Percentiles rank a stretch among this genome's conserved stretches.
These are phyloP conservation scores for Crypturellus tataupa DNA, from an alignment of 2,797 vertebrate species.

Conservation along the genomic window DNA sequence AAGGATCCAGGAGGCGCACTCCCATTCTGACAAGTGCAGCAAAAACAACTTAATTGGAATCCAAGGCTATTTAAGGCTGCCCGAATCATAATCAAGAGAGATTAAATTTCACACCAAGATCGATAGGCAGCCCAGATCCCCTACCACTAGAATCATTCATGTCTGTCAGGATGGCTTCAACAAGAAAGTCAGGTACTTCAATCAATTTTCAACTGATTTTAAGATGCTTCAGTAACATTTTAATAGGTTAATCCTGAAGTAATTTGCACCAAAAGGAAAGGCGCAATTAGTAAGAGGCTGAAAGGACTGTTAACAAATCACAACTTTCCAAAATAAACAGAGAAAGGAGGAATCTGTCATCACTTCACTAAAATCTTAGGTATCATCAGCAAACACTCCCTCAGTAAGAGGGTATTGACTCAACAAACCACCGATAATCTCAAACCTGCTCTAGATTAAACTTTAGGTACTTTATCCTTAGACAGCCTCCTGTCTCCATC, in stretches of 20 bases:
- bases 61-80: background rate
- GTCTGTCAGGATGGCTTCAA: background rate
- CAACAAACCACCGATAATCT: background rate
- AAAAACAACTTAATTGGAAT: background rate
- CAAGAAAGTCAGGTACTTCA: background rate
- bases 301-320: background rate
- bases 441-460: background rate
- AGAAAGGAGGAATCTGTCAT: background rate
- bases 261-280: background rate
- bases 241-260: background rate
- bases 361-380: background rate
- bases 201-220: background rate
- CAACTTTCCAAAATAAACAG: background rate
- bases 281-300: background rate
- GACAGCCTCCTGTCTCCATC: background rate
- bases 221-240: background rate
- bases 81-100: background rate
- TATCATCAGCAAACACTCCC: background rate
- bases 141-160: background rate
- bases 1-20: background rate
- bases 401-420: background rate
- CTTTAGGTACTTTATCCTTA: slow-evolving; percentile 34
- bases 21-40: background rate
- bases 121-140: background rate
- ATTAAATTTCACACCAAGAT: background rate